A percentile compares a stretch with the other conserved stretches of the same genome.
These are phyloP conservation scores for Anguilla pacifica DNA, from an alignment of 2,797 vertebrate species.

Conservation along the genomic window DNA sequence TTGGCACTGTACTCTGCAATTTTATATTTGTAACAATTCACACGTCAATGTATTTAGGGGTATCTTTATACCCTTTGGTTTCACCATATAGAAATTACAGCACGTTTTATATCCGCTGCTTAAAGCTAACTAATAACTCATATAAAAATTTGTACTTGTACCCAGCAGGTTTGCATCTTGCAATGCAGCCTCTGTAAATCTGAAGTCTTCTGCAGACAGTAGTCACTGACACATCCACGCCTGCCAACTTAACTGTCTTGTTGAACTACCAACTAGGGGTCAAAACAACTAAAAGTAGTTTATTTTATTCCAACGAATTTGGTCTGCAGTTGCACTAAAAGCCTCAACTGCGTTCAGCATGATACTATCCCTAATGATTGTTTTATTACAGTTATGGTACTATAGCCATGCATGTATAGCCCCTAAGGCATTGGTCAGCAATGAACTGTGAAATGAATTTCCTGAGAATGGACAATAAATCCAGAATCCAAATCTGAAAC, in stretches of 20 bases:
- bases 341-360: background rate
- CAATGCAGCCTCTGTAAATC: too few species aligned
- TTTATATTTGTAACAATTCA: too few species aligned
- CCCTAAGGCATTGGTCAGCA: background rate
- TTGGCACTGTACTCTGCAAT: too few species aligned
- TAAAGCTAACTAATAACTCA: too few species aligned
- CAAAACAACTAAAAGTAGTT: background rate
- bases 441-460: constrained; percentile 11
- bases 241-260: background rate
- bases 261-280: background rate
- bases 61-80: too few species aligned
- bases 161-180: too few species aligned
- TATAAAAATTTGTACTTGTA: too few species aligned
- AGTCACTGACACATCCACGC: too few species aligned
- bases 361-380: background rate
- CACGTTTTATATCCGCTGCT: too few species aligned
- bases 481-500: background rate
- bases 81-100: too few species aligned
- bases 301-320: background rate
- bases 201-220: too few species aligned
- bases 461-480: background rate
- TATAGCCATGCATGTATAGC: background rate
- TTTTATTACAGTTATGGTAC: background rate
- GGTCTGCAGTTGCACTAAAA: background rate
- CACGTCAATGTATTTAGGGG: too few species aligned